Conservation (phyloP, 2,888 invertebrate genomes). For the Megastigmus dorsalis region DNA sequence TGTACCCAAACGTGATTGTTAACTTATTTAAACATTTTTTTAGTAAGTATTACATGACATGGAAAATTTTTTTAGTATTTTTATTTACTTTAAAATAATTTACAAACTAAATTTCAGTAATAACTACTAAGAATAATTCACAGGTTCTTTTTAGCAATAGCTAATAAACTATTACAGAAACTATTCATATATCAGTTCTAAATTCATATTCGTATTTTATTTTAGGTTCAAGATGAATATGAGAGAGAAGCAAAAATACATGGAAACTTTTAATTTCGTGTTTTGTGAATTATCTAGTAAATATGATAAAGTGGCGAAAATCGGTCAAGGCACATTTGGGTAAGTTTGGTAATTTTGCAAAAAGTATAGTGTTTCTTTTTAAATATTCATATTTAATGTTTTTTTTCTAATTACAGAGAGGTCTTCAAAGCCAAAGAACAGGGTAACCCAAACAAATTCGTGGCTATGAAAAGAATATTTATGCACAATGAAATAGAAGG, state of each 20-base stretch:
- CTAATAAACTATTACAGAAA: no score
- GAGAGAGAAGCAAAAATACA: constrained; percentile 78
- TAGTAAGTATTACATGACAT: no score
- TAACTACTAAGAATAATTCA: no score
- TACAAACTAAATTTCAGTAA: no score
- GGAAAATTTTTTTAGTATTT: no score
- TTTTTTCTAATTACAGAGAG: constrained; percentile 79
- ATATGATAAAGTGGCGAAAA: constrained; percentile 98
- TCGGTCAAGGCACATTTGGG: constrained; percentile 98
- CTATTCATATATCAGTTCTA: no score
- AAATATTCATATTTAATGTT: background rate
- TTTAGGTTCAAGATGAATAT: constrained; percentile 69
- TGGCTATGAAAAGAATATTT: constrained; percentile 98
- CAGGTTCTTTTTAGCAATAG: no score
- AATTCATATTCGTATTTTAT: background rate
- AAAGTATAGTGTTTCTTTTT: background rate
- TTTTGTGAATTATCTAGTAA: constrained; percentile 93
- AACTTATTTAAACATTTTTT: no score
- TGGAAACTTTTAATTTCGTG: constrained; percentile 88
- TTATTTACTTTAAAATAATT: no score
- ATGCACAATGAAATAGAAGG: constrained; percentile 99
- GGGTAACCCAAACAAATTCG: constrained; percentile 89
- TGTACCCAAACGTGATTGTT: no score
- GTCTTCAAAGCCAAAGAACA: constrained; percentile 97
- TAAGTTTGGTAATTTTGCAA: background rate